Conservation (phyloP, 2,113 vertebrate genomes). For the Phyllostomus discolor region DNA sequence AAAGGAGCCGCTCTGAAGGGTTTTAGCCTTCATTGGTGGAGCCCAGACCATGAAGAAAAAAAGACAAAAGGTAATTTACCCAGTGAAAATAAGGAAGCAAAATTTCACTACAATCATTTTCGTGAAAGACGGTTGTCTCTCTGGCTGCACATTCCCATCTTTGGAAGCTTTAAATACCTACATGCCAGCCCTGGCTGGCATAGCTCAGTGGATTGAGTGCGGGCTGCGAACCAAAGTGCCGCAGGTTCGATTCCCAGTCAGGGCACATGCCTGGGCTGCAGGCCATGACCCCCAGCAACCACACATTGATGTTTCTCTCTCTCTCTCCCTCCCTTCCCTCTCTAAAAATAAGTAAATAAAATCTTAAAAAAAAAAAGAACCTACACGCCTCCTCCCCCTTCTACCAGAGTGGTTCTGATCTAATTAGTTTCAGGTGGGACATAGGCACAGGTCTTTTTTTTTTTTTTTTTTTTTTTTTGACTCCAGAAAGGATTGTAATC, state of each 20-base stretch:
- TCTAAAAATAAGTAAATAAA: no score
- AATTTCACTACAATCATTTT: constrained; percentile 22
- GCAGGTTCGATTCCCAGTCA: no score
- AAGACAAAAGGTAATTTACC: not conserved
- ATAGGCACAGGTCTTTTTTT: not conserved
- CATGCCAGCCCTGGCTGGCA: no score
- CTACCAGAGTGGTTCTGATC: not conserved
- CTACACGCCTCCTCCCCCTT: not conserved
- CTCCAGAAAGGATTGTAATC: not conserved
- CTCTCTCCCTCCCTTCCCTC: no score
- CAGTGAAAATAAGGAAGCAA: constrained; percentile 13
- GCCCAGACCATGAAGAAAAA: not conserved
- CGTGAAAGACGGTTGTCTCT: not conserved
- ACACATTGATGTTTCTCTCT: no score
- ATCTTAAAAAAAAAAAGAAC: no score
- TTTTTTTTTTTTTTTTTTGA: not conserved
- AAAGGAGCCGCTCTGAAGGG: not conserved
- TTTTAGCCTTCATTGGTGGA: not conserved
- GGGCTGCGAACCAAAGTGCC: no score
- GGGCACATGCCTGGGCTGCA: no score
- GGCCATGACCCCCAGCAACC: no score
- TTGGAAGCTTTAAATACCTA: not conserved
- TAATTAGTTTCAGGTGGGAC: not conserved
- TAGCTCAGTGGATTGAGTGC: no score
- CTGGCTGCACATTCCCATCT: not conserved